phyloP scores from a whole-genome alignment of 2,797 vertebrate genomes.

The Malacoctenus gilli region DNA sequence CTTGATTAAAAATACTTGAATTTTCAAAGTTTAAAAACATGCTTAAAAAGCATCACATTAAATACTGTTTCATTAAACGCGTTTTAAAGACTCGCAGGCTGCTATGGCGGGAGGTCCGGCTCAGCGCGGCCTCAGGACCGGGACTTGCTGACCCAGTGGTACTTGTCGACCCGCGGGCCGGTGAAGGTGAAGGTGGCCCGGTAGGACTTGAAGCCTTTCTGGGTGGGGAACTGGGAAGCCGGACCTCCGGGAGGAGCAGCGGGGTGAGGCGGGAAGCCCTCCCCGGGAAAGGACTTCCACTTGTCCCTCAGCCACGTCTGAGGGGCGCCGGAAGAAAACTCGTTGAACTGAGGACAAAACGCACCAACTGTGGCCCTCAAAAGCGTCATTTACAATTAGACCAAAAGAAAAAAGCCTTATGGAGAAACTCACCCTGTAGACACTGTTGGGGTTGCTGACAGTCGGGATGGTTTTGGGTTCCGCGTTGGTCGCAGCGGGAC shows the following conservation, averaged over 20 bases:
- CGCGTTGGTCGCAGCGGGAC: constrained; percentile 1
- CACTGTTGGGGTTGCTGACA: constrained; percentile 94
- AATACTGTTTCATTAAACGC: constrained; percentile 30
- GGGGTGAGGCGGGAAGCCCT: constrained; percentile 67
- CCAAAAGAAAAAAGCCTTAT: too few species aligned
- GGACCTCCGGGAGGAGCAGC: constrained; percentile 27
- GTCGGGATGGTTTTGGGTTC: constrained; percentile 89
- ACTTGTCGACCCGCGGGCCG: constrained; percentile 87
- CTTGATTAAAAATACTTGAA: constrained; percentile 55
- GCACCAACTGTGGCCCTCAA: too few species aligned
- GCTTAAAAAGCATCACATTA: constrained; percentile 65
- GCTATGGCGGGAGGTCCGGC: background rate
- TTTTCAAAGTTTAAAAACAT: constrained; percentile 59
- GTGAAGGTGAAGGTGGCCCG: constrained; percentile 71
- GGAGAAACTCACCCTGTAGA: constrained; percentile 93
- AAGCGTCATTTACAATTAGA: too few species aligned
- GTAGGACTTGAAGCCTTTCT: constrained; percentile 79
- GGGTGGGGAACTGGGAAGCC: constrained; percentile 55
- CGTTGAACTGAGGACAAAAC: constrained; percentile 69
- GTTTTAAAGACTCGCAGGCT: too few species aligned
- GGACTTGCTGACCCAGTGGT: constrained; percentile 93
- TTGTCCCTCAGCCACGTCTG: constrained; percentile 84
- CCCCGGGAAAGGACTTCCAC: constrained; percentile 75
- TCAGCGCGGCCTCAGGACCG: constrained; percentile 66
- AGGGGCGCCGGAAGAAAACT: constrained; percentile 72